Evolutionary conservation across 1,140 invertebrate species (phyloP), one percentile per base, ranked within the genome.

Genomic region (Globodera rostochiensis): DNA sequence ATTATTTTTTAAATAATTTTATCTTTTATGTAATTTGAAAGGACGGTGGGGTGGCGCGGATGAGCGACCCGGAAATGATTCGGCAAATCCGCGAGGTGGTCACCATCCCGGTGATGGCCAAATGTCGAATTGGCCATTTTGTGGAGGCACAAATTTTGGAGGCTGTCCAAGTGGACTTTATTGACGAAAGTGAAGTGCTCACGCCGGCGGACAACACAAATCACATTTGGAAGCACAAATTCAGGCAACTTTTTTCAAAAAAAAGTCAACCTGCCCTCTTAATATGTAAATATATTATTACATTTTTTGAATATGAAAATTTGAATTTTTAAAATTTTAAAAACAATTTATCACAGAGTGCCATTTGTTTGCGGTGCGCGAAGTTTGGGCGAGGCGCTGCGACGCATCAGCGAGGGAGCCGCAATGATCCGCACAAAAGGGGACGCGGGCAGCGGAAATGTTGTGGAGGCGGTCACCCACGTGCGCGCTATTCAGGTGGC

Each of bases 11-110:
- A 53, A 53, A n/a, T 9, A 60, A 60, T 60, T 15, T 13, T 60
- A 15, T 13, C 11, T 60, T 60, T 60, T 60, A 5, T 19, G 9
- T 15, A 60, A 60, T 15, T 60, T 15, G 45, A 60, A 0, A 45
- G 57, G 36, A 76, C 9, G 74, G 74, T 19, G 74, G 74, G 6
- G 67, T 76, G 57, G 74, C 74, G 11, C 36, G 74, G 45, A 76
- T 76, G 74, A 76, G 74, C n/a, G 74, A 76, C 19, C 74, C 74
- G 57, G 67, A 76, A n/a, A 76, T 76, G 74, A 76, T 76, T 13
- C 53, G 57, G 15, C 25, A 50, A 36, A 50, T 76, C n/a, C 74
- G 47, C 11, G 49, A 60, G 36, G 74, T 36, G 74, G 74, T 76
- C 7, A 13, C 74, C 36, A 76, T 76, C 19, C 74, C 74, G 46